Base-by-base conservation (phyloP, 2,797 vertebrate genomes). In the Schizothorax lantsangensis region DNA sequence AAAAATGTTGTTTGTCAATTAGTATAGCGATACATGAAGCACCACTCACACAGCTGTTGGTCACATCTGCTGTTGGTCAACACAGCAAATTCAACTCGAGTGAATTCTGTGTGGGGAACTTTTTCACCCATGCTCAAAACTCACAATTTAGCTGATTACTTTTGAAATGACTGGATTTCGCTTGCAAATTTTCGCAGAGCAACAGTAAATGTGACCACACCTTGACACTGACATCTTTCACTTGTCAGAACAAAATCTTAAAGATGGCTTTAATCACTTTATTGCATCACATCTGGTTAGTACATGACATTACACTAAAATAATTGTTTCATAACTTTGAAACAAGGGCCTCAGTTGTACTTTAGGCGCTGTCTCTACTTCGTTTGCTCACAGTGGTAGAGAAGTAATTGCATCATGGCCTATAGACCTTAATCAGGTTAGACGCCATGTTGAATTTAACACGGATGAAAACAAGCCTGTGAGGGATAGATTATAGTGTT, bases 391-490 rank as follows among this genome's bases (percentile, higher is more conserved):
- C 36, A 69, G 68, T 36, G 36, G 19, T 71, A 38, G 62, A 71
- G 36, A 71, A 71, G 68, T 40, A 40, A 71, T 71, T 71, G 68
- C 30, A 66, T 66, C 30, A 66, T 66, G 64, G 14, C 64, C 62
- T 66, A 33, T 33, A 66, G 62, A 66, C 62, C 64, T 17, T 66
- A 66, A 66, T 66, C 30, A 33, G 64, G 64, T 33, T 66, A 66
- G 14, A 17, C 1, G 14, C 12, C 64, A 66, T 33, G 64, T 66
- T 33, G 14, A 33, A 33, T 66, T 33, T 66, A 33, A 66, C 14
- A 3, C 15, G 0, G 30, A 33, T 15, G 64, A 8, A 66, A 66
- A 66, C 3, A 14, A 66, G 64, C 3, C 64, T 66, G 26, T 33
- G 30, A 17, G 26, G 30, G 15, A 66, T 8, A 68, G 30, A 68